Base-by-base conservation (phyloP, 2,113 vertebrate genomes). In the Okapia johnstoni region DNA sequence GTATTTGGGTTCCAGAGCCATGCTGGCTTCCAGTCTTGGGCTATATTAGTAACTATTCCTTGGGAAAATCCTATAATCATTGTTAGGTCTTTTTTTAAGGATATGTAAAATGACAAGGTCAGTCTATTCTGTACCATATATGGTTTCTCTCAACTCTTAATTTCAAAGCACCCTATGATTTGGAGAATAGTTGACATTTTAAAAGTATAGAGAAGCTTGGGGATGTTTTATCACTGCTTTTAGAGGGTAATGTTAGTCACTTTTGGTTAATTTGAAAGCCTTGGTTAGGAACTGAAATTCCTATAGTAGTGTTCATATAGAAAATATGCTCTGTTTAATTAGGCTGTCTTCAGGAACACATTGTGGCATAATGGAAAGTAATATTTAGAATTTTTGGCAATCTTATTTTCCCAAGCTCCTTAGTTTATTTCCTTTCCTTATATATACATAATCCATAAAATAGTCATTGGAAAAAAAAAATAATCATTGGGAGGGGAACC, bases 231-330 rank as follows among this genome's bases (percentile, higher is more conserved):
- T 93, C 48, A 23, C 66, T 95, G 54, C 36, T 88, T 81, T 85
- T 85, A 92, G 66, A 92, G 11, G 52, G 40, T 85, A 26, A 50
- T 95, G 19, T 55, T 95, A 80, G 63, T 88, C 33, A 94, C 55
- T 83, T 81, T 87, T 80, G 36, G 15, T 91, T 97, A 76, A 86
- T 85, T 89, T 94, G 40, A 79, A 96, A 92, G 28, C 55, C 79
- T 94, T 92, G 54, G 17, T 89, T 96, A 94, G 28, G 28, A 92
- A 76, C 73, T 54, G 7, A 63, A 94, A 92, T 19, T 66, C 19
- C 23, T 54, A 43, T 36, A 77, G 85, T 90, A 58, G 14, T 88
- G 52, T 66, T 93, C 40, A 55, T 92, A 26, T 54, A 90, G 80
- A 66, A 90, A 90, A 66, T 90, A 81, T 81, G n/a, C 48, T 73